A percentile compares a stretch with the other conserved stretches of the same genome.
These are phyloP conservation scores for Probaryconus sp. DNA, from an alignment of 1,140 invertebrate genomes.

Conservation along the genomic window DNA sequence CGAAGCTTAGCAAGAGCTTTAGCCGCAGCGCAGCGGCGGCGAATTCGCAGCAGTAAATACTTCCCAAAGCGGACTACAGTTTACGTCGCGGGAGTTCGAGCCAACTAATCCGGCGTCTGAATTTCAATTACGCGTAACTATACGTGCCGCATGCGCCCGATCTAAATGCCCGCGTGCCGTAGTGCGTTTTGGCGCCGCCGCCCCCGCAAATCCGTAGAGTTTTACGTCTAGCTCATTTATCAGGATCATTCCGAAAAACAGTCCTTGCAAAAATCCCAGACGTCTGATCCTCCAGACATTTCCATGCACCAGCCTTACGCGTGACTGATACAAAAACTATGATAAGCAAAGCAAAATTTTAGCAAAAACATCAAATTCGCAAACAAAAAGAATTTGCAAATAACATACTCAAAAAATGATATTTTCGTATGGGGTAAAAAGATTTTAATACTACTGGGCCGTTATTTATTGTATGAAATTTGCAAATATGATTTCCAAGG, in stretches of 20 bases:
- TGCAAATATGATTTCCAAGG: too few relatives aligned
- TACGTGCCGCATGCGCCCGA: constrained; percentile 38
- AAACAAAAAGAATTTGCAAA: too few relatives aligned
- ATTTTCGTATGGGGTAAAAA: too few relatives aligned
- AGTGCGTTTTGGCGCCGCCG: constrained; percentile 19
- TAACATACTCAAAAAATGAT: too few relatives aligned
- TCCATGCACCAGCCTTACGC: too few relatives aligned
- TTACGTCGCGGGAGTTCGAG: constrained; percentile 35
- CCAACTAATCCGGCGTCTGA: constrained; percentile 48
- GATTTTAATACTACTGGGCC: too few relatives aligned
- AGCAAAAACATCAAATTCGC: too few relatives aligned
- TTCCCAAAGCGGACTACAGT: constrained; percentile 23
- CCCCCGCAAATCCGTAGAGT: constrained; percentile 36
- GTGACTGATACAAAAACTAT: too few relatives aligned
- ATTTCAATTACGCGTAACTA: constrained; percentile 55
- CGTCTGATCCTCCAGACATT: too few relatives aligned
- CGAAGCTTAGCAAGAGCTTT: constrained; percentile 42
- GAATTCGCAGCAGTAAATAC: constrained; percentile 34
- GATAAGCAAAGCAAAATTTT: too few relatives aligned
- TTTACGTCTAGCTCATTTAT: constrained; percentile 45
- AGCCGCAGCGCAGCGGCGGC: constrained; percentile 12
- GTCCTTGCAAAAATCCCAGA: too few relatives aligned
- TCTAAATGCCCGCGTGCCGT: constrained; percentile 41
- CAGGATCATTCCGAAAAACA: constrained; percentile 49
- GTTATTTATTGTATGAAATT: too few relatives aligned